Evolutionary conservation across 2,113 vertebrate species (phyloP), one percentile per base, ranked within the genome.

Genomic region (Bufo bufo): DNA sequence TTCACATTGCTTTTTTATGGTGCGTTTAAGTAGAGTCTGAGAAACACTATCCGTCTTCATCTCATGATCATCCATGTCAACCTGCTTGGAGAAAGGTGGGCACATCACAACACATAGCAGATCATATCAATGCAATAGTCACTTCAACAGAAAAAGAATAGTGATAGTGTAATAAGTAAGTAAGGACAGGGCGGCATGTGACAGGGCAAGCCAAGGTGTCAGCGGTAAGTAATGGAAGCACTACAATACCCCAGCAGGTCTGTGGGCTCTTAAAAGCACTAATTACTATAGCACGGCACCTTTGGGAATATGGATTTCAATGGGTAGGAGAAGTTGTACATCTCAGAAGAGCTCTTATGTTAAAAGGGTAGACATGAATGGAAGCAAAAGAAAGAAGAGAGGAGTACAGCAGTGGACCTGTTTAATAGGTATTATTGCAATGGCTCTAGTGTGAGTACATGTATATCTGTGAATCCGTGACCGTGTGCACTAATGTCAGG

Each of bases 1-100:
- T 75, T 75, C 72, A 75, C 72, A 50, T 75, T 75, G 72, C 72
- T 75, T 75, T 75, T 75, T 75, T 75, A 75, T 75, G 72, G 72
- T 75, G 72, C 72, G 9, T 75, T 75, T 75, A 75, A 75, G 45
- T 50, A 50, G 72, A 75, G 47, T 20, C 17, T 75, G 17, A 75
- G 47, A 49, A 16, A 75, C 72, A 4, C 72, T 50, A 75, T 75
- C 72, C 19, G 72, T 75, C 72, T 75, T 75, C 47, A 75, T 75
- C 45, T 49, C 16, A 47, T 49, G 47, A 50, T 75, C 72, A 47
- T 50, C 47, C 72, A 75, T 49, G 45, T 75, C 72, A 75, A 7
- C 72, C 72, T 45, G 13, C 71, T 50, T 50, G 72, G 47, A 75
- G 43, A 17, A 75, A 19, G 43, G 14, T 74, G 43, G 6, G 71